phyloP scores from a whole-genome alignment of 2,113 vertebrate species.

The Ammodramus savannarum region DNA sequence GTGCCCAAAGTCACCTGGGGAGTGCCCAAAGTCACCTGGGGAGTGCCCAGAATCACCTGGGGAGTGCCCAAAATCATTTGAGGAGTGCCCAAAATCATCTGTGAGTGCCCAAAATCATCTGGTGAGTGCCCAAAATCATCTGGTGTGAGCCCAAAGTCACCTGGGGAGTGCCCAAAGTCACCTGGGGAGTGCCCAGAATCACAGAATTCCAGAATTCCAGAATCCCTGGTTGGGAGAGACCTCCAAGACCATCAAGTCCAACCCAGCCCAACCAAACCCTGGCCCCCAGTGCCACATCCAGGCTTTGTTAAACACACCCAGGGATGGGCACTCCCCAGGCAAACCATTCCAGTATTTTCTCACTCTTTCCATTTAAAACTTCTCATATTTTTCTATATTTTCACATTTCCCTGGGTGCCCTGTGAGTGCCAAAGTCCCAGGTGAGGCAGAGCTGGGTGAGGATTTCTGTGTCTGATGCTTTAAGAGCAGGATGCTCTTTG shows the following conservation, averaged over 20 bases:
- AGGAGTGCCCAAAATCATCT: background rate
- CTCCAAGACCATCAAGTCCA: fast-evolving
- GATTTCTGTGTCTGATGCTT: background rate
- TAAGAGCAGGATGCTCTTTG: background rate
- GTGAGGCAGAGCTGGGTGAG: background rate
- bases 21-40: too few species aligned
- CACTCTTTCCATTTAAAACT: background rate
- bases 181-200: background rate
- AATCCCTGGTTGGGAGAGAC: background rate
- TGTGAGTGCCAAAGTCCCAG: background rate
- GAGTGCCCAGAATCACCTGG: background rate
- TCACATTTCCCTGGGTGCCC: background rate
- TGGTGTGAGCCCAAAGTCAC: too few species aligned
- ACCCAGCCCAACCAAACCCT: fast-evolving
- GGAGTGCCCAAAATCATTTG: background rate
- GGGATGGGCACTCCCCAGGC: background rate
- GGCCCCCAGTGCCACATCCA: background rate
- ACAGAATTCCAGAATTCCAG: too few species aligned
- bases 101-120: background rate
- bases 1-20: background rate
- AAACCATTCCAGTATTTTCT: background rate
- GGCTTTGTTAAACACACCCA: background rate
- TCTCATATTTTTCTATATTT: background rate
- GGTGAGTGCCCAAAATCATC: background rate
- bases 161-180: background rate